A percentile compares a stretch with the other conserved stretches of the same genome.
Conservation (phyloP, 2,888 invertebrate species). For the Drymonia ruficornis region DNA sequence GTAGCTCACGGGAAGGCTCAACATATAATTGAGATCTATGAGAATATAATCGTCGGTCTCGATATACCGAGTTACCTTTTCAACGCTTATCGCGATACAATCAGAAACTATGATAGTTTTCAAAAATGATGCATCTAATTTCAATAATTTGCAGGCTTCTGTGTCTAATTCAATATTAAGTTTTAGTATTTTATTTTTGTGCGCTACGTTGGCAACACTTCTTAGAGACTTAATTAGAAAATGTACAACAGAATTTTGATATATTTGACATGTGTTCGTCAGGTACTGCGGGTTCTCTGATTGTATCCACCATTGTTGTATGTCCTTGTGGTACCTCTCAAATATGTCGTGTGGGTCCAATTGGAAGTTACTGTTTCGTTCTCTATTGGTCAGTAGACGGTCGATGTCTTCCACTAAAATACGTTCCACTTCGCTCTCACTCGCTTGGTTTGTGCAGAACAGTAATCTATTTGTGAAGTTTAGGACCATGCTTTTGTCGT, state of each 20-base stretch:
- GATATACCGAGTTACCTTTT: not conserved
- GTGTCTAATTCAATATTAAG: not conserved
- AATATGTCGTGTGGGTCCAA: conserved; percentile 10
- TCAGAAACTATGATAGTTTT: not conserved
- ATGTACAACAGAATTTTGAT: not conserved
- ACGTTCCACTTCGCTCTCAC: conserved; percentile 11
- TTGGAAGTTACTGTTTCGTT: not conserved
- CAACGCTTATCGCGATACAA: not conserved
- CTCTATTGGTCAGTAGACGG: not conserved
- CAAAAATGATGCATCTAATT: not conserved
- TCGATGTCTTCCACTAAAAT: not conserved
- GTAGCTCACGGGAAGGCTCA: not conserved
- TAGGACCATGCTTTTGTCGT: conserved; percentile 8
- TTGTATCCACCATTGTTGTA: conserved; percentile 17
- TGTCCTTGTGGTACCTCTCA: conserved; percentile 10
- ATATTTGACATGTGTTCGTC: conserved; percentile 3
- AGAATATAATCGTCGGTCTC: not conserved
- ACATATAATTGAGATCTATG: not conserved
- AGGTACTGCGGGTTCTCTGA: conserved; percentile 5
- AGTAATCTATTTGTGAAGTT: conserved; percentile 10
- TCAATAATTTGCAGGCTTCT: not conserved
- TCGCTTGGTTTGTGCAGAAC: conserved; percentile 15
- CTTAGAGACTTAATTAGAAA: not conserved
- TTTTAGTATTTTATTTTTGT: not conserved
- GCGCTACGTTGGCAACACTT: not conserved